Evolutionary conservation across 1,140 invertebrate species (phyloP), one percentile per base, ranked within the genome.

Genomic region (Lasaia peninsularis): DNA sequence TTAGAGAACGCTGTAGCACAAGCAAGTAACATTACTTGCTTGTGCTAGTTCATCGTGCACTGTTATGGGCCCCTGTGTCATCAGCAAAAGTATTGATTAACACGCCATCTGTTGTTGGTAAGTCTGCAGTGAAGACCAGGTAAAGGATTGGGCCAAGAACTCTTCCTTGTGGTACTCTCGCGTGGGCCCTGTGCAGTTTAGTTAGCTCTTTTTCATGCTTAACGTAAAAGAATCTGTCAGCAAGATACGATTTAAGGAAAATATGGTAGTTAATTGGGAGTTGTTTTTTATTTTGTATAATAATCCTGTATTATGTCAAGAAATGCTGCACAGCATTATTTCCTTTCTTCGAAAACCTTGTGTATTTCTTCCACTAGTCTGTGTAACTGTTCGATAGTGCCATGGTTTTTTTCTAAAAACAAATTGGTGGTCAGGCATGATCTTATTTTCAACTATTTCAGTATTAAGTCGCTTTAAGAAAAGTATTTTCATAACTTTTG

Each of bases 351-450:
- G 11, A 28, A 50, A 28, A 20, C 20, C 6, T 14, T 50, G 14
- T 48, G n/a, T 10, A 57, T 57, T 20, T 34, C 16, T 16, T 18
- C 9, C 11, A 48, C n/a, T 12, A 60, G 34, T 50, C 52, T 60
- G 10, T 50, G 51, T n/a, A 49, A 16, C 37, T 59, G 52, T 14
- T 60, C 58, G 0, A 50, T 54, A 14, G 52, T 60, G 6, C 34
- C 58, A 60, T 60, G 52, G 6, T 34, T 33, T 35, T n/a, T 44
- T 10, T 28, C 37, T 20, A 37, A 57, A 54, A 6, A 51, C 58
- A 49, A 61, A 61, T 28, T 61, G 48, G 14, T 61, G 53, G 14
- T 34, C 34, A 8, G 34, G 44, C 37, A 49, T 55, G 6, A 50
- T 18, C 1, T 52, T 33, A 52, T 14, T 14, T 16, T 31, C 28